A percentile compares a stretch with the other conserved stretches of the same genome.
phyloP scores from a whole-genome alignment of 2,797 vertebrate genomes.

The Buceros bicornis region DNA sequence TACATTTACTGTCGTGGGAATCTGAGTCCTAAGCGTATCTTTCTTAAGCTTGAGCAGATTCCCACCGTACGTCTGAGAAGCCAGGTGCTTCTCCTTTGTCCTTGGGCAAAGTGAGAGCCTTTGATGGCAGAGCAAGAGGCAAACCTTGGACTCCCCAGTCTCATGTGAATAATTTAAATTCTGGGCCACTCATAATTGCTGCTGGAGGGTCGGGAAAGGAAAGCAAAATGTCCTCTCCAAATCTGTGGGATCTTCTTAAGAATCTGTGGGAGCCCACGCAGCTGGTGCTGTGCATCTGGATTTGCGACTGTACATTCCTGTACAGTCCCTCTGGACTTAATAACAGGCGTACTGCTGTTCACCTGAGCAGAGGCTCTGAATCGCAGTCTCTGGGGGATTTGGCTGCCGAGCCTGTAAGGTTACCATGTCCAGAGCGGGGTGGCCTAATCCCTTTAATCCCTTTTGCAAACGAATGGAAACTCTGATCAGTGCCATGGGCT shows the following conservation, averaged over 20 bases:
- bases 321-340: neutral
- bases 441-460: constrained; percentile 17
- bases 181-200: neutral
- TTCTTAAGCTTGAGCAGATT: neutral
- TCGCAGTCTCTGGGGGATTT: neutral
- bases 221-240: neutral
- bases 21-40: neutral
- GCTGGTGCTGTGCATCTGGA: neutral
- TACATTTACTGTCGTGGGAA: neutral
- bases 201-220: neutral
- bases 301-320: neutral
- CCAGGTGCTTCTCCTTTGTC: neutral
- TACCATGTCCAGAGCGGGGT: neutral
- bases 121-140: neutral
- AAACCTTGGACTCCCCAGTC: neutral
- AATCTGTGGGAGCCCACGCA: neutral
- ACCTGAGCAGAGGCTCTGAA: neutral
- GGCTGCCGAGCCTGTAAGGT: neutral
- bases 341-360: neutral
- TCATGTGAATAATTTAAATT: neutral
- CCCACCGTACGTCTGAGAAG: neutral
- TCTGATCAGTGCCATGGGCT: neutral
- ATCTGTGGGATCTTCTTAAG: neutral
- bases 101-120: neutral
- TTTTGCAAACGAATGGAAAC: neutral